Percentiles rank a stretch among this genome's conserved stretches.
phyloP scores from a whole-genome alignment of 1,140 invertebrate genomes.

The Drosophila grimshawi region DNA sequence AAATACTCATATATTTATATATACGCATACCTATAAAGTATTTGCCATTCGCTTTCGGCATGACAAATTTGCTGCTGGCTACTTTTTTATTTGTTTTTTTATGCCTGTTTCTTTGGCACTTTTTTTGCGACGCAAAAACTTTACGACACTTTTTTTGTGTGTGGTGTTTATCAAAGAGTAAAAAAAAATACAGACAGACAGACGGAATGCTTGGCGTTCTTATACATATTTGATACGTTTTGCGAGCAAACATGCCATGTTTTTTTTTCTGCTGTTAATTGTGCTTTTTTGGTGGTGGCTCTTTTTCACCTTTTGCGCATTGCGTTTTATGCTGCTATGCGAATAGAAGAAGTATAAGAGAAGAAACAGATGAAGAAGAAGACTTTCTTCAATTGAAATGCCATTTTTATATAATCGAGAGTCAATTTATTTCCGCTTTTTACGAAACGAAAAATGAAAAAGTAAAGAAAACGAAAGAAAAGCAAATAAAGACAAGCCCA shows the following conservation, averaged over 20 bases:
- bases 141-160: conserved; percentile 63
- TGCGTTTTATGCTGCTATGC: conserved; percentile 51
- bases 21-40: conserved; percentile 10
- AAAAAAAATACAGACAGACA: conserved; percentile 2
- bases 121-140: conserved; percentile 78
- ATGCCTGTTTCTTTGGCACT: conserved; percentile 29
- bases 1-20: background rate
- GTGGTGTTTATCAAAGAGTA: conserved; percentile 23
- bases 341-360: too few species aligned
- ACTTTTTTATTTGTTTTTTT: conserved; percentile 30
- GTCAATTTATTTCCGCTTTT: conserved; percentile 33
- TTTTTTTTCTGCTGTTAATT: conserved; percentile 42
- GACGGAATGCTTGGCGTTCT: conserved; percentile 52
- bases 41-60: conserved; percentile 40
- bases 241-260: conserved; percentile 60
- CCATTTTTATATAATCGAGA: conserved; percentile 28
- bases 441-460: background rate
- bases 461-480: conserved; percentile 5
- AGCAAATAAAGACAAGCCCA: conserved; percentile 10
- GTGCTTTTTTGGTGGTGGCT: conserved; percentile 17
- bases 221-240: conserved; percentile 61
- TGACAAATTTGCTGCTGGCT: conserved; percentile 20
- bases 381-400: conserved; percentile 28
- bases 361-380: background rate
- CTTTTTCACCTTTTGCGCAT: conserved; percentile 70